These are phyloP conservation scores for Erinaceus europaeus DNA, from an alignment of 2,113 vertebrate species.

Conservation along the genomic window DNA sequence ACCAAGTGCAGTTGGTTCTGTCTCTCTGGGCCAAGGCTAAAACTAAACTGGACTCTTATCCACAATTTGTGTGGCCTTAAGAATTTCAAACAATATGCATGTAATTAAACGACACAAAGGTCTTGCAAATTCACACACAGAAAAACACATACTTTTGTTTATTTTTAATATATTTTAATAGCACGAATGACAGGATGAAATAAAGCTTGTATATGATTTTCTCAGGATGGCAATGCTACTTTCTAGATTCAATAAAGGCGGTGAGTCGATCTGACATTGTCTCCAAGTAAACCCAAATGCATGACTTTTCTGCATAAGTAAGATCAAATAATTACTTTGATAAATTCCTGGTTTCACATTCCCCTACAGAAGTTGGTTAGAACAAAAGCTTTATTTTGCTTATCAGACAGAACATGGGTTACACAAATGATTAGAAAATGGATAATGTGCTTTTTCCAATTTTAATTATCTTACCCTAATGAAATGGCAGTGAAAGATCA, in stretches of 20 bases:
- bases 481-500: not conserved
- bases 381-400: constrained; percentile 43
- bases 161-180: constrained; percentile 22
- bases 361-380: not conserved
- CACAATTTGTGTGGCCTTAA: constrained; percentile 19
- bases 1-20: not conserved
- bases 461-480: not conserved
- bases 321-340: not conserved
- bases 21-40: constrained; percentile 10
- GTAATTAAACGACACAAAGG: not conserved
- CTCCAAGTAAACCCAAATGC: constrained; percentile 3
- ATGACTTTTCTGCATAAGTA: constrained; percentile 8
- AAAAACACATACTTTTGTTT: not conserved
- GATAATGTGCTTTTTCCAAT: not conserved
- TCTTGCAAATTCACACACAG: not conserved
- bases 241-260: constrained; percentile 1
- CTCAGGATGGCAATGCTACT: not conserved
- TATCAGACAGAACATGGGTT: not conserved
- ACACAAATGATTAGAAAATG: constrained; percentile 26
- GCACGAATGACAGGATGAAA: not conserved
- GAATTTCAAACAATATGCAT: constrained; percentile 38
- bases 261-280: not conserved
- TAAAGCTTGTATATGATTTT: not conserved
- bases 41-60: constrained; percentile 38
- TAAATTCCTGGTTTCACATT: constrained; percentile 14